Conservation (phyloP, 2,113 vertebrate genomes). For the Lagenorhynchus albirostris region DNA sequence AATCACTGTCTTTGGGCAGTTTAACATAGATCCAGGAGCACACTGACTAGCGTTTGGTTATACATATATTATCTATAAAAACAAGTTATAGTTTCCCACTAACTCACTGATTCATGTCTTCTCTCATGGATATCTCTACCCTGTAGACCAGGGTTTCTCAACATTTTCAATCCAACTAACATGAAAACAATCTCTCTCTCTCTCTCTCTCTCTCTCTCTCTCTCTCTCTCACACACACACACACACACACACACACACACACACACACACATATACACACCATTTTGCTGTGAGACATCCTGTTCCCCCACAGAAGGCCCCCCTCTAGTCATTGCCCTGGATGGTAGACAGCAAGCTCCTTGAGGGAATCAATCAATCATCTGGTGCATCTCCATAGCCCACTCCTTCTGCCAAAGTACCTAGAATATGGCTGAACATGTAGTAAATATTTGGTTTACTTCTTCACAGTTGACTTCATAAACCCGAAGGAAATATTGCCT, state of each 20-base stretch:
- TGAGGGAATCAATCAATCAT: neutral
- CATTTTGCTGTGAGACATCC: neutral
- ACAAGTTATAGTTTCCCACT: neutral
- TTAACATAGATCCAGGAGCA: neutral
- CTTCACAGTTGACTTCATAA: neutral
- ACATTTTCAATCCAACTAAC: neutral
- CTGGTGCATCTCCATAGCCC: fast-evolving
- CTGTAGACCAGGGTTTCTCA: neutral
- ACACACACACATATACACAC: neutral
- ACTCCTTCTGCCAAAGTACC: neutral
- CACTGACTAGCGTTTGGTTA: neutral
- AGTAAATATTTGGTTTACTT: neutral
- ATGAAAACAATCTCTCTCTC: neutral
- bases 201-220: neutral
- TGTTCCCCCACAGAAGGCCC: neutral
- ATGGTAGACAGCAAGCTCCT: fast-evolving
- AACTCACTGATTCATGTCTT: neutral
- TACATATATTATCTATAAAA: neutral
- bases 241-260: neutral
- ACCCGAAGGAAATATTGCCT: slow-evolving; percentile 47
- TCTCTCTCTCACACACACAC: too few relatives aligned
- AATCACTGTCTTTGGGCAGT: neutral
- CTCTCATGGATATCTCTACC: neutral
- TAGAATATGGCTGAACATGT: neutral
- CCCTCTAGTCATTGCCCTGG: too few relatives aligned